A percentile compares a stretch with the other conserved stretches of the same genome.
Evolutionary conservation across 2,888 invertebrate genomes (phyloP).

Genomic region (Aplocera efformata): DNA sequence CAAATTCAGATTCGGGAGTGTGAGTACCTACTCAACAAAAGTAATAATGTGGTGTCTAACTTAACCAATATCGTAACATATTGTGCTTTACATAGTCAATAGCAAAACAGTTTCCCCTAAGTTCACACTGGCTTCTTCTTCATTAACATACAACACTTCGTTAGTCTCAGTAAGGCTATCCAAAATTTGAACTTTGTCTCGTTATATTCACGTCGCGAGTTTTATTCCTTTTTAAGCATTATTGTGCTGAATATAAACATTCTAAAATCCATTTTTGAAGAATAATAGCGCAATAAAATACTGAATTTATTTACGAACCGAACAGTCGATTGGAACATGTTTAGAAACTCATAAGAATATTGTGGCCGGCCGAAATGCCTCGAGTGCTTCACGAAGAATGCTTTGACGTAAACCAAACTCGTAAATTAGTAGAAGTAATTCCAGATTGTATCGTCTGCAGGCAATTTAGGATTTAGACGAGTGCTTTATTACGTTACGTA

Average conservation of each 20-base stretch:
- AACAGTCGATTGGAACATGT: conserved; percentile 66
- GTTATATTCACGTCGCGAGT: conserved; percentile 24
- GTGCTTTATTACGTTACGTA: conserved; percentile 41
- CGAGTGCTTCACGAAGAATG: conserved; percentile 58
- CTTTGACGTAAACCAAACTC: conserved; percentile 55
- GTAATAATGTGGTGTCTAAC: too few relatives aligned
- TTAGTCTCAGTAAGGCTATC: not conserved
- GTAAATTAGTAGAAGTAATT: conserved; percentile 64
- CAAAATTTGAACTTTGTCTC: conserved; percentile 1
- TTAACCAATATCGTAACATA: too few relatives aligned
- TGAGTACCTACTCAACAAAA: too few relatives aligned
- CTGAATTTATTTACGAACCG: conserved; percentile 56
- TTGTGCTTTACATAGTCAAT: too few relatives aligned
- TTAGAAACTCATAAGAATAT: conserved; percentile 67
- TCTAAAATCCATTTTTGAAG: conserved; percentile 45
- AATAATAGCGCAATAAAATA: conserved; percentile 62
- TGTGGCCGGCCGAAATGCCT: conserved; percentile 62
- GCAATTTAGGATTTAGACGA: conserved; percentile 53
- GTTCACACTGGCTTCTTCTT: not conserved
- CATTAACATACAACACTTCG: not conserved
- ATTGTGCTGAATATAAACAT: conserved; percentile 39
- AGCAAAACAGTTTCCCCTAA: not conserved
- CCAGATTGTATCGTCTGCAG: conserved; percentile 65
- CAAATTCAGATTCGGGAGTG: too few relatives aligned
- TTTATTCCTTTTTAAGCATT: conserved; percentile 35